Base-by-base conservation (phyloP, 2,113 vertebrate species). In the Pseudopodoces humilis region DNA sequence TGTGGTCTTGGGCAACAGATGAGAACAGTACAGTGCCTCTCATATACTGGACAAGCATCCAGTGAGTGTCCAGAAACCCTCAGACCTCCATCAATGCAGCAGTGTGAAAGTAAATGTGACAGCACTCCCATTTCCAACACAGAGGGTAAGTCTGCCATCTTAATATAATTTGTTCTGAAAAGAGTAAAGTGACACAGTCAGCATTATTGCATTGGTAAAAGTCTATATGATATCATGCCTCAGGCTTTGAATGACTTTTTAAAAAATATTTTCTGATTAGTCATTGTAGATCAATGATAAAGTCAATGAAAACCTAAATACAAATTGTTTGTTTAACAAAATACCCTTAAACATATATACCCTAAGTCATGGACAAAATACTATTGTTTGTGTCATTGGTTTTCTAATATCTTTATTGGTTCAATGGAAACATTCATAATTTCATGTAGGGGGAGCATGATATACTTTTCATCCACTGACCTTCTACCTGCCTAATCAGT, bases 91-190 rank as follows among this genome's bases (percentile, higher is more conserved):
- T 98, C 97, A 82, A 99, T 99, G 98, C 99, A 99, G 96, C 99
- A 99, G 97, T 99, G 99, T 93, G 99, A 99, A 97, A 99, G 99
- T 97, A 99, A 99, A 98, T 99, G 99, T 96, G 99, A 99, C 75
- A 98, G 98, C 96, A 98, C 98, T 62, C 99, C 99, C 47, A 98
- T 99, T 97, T 97, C 99, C 91, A 99, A 97, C 56, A 98, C 98
- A 47, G 99, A 99, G 97, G 99, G 99, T 99, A 96, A 98, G 98
- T 97, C 75, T 92, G 18, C 21, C 20, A 39, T 90, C 31, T 55
- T 58, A 67, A 31, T 37, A 15, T 62, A 10, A 86, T 47, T 60
- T 63, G 69, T 65, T 79, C 37, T 55, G 41, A 30, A 67, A 75
- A 85, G 15, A 72, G 3, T 49, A 11, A 75, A 59, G 43, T 24